Evolutionary conservation across 2,888 invertebrate genomes (phyloP), one percentile per base, ranked within the genome.

Genomic region (Tineola bisselliella): DNA sequence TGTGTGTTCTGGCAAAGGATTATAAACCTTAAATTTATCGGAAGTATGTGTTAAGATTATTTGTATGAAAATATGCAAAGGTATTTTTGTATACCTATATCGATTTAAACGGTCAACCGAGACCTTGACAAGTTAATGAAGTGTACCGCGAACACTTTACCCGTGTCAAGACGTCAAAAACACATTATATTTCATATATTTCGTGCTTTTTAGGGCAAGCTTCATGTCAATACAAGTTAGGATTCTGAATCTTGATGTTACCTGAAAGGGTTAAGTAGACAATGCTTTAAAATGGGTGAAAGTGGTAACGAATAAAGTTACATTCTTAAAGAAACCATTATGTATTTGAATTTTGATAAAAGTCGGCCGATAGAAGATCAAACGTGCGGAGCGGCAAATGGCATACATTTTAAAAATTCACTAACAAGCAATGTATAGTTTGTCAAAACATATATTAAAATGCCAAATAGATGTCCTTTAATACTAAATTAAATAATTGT

Each of bases 131-230:
- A 79, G 73, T 74, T 81, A 83, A 84, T 82, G 81, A 84, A 82
- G 81, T 79, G 75, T 78, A 70, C 74, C 70, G 68, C 71, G 68
- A 75, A 79, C 76, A 78, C 80, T 76, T 74, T 74, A 84, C 86
- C 86, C 84, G 68, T 74, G 79, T 84, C 84, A 84, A 75, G 69
- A 77, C 81, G 84, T 83, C 86, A 82, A 69, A 78, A 77, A 72
- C 81, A 83, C 76, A 76, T 83, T 81, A 84, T 78, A 80, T 76
- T 79, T 75, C 70, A 72, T 73, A 69, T 72, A 70, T 71, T 72
- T 76, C 75, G 76, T 75, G 66, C 65, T n/a, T 65, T 74, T 75
- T 70, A 68, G 70, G 71, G 63, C 70, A 70, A 74, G 70, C 74
- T 73, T 75, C 65, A 73, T 75, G 79, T 80, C 78, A 67, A 72